A percentile compares a stretch with the other conserved stretches of the same genome.
Evolutionary conservation across 2,113 vertebrate species (phyloP).

Genomic region (Erythrolamprus reginae): DNA sequence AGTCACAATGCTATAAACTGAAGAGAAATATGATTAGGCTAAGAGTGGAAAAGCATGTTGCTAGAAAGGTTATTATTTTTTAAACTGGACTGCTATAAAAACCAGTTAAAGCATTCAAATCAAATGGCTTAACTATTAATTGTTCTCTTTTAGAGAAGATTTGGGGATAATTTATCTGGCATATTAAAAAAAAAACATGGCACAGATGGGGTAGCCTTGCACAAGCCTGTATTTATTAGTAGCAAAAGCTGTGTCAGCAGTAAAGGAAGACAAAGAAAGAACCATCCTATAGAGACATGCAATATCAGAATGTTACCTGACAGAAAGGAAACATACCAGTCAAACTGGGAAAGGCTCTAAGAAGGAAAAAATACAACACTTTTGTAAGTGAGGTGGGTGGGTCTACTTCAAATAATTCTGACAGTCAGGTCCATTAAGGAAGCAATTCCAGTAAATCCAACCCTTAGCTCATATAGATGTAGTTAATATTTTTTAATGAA

Average conservation of each 20-base stretch:
- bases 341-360: constrained; percentile 15
- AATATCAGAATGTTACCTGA: constrained; percentile 25
- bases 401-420: neutral
- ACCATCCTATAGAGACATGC: constrained; percentile 4
- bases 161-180: neutral
- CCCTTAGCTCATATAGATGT: neutral
- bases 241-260: neutral
- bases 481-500: neutral
- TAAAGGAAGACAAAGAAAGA: neutral
- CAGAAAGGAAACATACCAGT: constrained; percentile 13
- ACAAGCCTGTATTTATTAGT: neutral
- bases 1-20: neutral
- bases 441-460: neutral
- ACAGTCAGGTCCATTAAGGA: neutral
- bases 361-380: neutral
- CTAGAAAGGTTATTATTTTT: neutral
- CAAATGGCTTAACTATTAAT: neutral
- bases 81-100: neutral
- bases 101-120: neutral
- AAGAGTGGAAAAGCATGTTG: neutral
- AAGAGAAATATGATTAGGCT: neutral
- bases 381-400: neutral
- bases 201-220: neutral
- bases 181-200: neutral
- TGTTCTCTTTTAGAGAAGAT: neutral